A percentile compares a stretch with the other conserved stretches of the same genome.
phyloP scores from a whole-genome alignment of 2,797 vertebrate species.

The Cygnus olor region DNA sequence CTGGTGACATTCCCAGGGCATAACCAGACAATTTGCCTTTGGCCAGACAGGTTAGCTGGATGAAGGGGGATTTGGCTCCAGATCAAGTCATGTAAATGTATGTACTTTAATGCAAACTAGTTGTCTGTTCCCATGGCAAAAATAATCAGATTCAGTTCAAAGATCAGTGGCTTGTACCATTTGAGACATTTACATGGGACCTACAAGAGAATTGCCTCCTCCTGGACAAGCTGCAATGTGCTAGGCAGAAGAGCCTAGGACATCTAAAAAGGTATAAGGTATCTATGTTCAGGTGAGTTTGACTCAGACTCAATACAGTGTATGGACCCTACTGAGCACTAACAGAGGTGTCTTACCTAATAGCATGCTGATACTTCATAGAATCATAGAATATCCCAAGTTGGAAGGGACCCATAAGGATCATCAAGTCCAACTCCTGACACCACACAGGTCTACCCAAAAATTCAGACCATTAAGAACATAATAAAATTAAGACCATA shows the following conservation, averaged over 20 bases:
- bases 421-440: too few species aligned
- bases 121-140: not conserved
- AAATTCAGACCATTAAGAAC: too few species aligned
- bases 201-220: not conserved
- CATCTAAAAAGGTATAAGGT: not conserved
- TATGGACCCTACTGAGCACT: not conserved
- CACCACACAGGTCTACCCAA: too few species aligned
- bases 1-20: not conserved
- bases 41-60: not conserved
- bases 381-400: too few species aligned
- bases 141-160: not conserved
- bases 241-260: not conserved
- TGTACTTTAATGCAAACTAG: not conserved
- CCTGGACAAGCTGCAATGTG: not conserved
- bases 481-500: too few species aligned
- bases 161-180: not conserved
- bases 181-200: not conserved
- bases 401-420: too few species aligned
- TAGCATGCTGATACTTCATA: not conserved
- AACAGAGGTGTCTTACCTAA: not conserved
- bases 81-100: not conserved
- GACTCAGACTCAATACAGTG: not conserved
- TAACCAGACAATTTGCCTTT: not conserved
- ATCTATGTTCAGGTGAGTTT: not conserved
- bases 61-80: not conserved